Evolutionary conservation across 2,888 invertebrate species (phyloP), one percentile per base, ranked within the genome.

Genomic region (Apoderus coryli): DNA sequence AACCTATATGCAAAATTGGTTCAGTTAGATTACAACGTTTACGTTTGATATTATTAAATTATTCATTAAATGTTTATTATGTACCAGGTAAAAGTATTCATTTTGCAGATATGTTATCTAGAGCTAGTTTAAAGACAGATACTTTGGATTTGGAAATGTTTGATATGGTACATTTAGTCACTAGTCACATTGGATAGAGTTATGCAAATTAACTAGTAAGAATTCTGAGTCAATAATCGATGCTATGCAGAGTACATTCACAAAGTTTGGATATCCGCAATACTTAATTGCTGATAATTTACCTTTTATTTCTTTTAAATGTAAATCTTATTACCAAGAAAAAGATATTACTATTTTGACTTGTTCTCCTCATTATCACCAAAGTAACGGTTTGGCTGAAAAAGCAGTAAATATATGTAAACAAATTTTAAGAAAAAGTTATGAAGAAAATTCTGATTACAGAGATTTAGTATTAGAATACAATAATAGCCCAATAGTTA

Each of bases 371-470:
- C 28, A 32, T 13, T 27, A 34, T 16, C 36, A 38, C 16, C 32
- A 36, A 32, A 36, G 36, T 24, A 44, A 43, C 27, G 40, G 43
- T 3, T 19, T 42, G 22, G 36, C 42, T 9, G 42, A 43, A 36
- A 41, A 42, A 33, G 37, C 32, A 15, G 42, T 46, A 5, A 26
- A 16, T 27, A 43, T 44, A 14, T 29, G 31, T 1, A 38, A 45
- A 39, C 38, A 41, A 28, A 45, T 44, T 25, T 39, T 48, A 30
- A 25, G 34, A 13, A 44, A 41, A 32, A 31, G 40, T 25, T 22
- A 24, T 3, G 35, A 39, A 14, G 38, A 39, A 30, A 34, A 35
- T 22, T 11, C 4, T 11, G 38, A 40, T 33, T 39, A 22, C 31
- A 36, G 38, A 29, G 38, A 43, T 12, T 10, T 32, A n/a, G 6